Evolutionary conservation across 2,888 invertebrate genomes (phyloP).

Genomic region (Gymnocheta viridis): DNA sequence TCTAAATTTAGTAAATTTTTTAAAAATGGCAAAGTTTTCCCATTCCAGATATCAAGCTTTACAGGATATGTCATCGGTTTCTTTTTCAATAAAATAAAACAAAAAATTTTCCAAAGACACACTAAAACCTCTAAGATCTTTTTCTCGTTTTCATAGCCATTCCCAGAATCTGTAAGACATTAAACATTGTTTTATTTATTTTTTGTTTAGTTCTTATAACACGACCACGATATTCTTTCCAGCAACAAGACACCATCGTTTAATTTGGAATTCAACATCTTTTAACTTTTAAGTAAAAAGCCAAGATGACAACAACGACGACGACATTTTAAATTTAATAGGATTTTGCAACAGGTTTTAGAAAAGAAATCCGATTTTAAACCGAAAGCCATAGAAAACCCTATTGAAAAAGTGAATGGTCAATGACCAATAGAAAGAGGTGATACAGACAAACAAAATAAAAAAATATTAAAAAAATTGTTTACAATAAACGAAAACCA

Average conservation of each 20-base stretch:
- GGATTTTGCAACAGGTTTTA: slow-evolving; percentile 57
- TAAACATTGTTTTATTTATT: not conserved
- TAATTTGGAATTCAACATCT: slow-evolving; percentile 50
- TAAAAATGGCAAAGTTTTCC: not conserved
- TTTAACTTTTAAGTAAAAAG: slow-evolving; percentile 8
- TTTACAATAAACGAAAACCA: slow-evolving; percentile 32
- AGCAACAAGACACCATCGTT: slow-evolving; percentile 19
- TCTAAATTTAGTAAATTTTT: not conserved
- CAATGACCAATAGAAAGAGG: slow-evolving; percentile 53
- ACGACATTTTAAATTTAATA: slow-evolving; percentile 58
- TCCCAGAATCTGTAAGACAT: slow-evolving; percentile 5
- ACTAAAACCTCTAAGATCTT: slow-evolving; percentile 17
- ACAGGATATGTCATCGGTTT: slow-evolving; percentile 24
- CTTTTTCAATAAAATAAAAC: slow-evolving; percentile 1
- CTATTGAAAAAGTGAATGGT: slow-evolving; percentile 43
- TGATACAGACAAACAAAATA: slow-evolving; percentile 19
- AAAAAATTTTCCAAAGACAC: slow-evolving; percentile 35
- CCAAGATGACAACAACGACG: slow-evolving; percentile 14
- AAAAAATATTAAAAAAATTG: not conserved
- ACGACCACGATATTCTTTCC: slow-evolving; percentile 16
- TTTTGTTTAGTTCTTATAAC: slow-evolving; percentile 2
- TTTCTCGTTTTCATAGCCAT: slow-evolving; percentile 11
- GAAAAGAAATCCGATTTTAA: not conserved
- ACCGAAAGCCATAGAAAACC: slow-evolving; percentile 5
- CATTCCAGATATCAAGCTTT: slow-evolving; percentile 8